A percentile compares a stretch with the other conserved stretches of the same genome.
phyloP scores from a whole-genome alignment of 2,888 invertebrate genomes.

The Leptopilina myrica region DNA sequence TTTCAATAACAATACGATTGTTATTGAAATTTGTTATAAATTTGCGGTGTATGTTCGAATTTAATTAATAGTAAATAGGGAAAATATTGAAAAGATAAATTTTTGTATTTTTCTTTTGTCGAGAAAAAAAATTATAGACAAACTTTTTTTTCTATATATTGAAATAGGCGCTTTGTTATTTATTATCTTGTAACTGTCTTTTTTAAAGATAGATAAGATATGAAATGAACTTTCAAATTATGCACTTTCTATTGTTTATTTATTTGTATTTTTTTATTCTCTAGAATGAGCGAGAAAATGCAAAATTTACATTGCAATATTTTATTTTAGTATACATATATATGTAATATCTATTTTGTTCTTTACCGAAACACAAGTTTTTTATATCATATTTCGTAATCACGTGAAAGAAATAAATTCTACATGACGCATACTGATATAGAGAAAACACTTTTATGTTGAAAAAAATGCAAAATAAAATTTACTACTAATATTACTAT shows the following conservation, averaged over 20 bases:
- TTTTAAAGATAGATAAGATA: neutral
- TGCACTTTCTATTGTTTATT: neutral
- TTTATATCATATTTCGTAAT: neutral
- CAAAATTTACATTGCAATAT: no score
- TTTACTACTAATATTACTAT: neutral
- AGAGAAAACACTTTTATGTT: neutral
- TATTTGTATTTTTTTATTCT: neutral
- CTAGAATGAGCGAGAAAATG: no score
- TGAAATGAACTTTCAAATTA: neutral
- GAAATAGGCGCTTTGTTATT: neutral
- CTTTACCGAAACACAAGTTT: neutral
- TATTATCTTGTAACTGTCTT: neutral
- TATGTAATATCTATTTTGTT: neutral
- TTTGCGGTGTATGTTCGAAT: neutral
- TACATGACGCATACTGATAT: neutral
- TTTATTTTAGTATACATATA: neutral
- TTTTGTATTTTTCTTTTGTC: neutral
- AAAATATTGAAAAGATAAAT: no score
- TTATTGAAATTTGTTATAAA: no score
- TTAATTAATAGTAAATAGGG: neutral
- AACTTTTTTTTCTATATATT: no score
- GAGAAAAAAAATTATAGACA: neutral
- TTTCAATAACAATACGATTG: no score
- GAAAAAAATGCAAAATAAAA: slow-evolving; percentile 9
- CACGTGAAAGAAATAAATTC: neutral